Base-by-base conservation (phyloP, 2,888 invertebrate species). In the Boloria selene region DNA sequence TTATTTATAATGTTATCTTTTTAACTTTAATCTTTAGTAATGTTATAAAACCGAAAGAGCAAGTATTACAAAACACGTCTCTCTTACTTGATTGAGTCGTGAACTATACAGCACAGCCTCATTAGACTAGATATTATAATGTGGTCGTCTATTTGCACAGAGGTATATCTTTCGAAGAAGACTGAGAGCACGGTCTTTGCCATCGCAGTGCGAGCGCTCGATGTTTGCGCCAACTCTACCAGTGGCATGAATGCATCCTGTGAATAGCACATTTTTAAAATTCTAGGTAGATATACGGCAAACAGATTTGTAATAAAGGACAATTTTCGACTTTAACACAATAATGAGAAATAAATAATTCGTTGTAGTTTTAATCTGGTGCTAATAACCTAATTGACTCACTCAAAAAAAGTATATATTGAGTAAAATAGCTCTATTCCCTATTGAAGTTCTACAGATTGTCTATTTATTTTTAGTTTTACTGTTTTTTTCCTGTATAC, bases 241-340 rank as follows among this genome's bases (percentile, higher is more conserved):
- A 98, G 93, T 0, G 98, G 97, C 81, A 98, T 93, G 82, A 99
- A 98, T 76, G 98, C 96, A 69, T 98, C 97, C 96, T 97, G 82
- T 14, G 26, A 42, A 6, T 59, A 53, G 53, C 0, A 22, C 2
- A 7, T 0, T 47, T n/a, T 3, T 18, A 53, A 3, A 49, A 49
- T 14, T 14, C 7, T 38, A 38, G 1, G 2, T 38, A 7, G 31
- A 38, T 7, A 38, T 31, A 31, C 31, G 31, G 31, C 7, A 7
- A 31, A 31, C 3, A 47, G 5, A 47, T 16, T 47, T n/a, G 14
- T 13, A 16, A 52, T 6, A n/a, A 13, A 22, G 22, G 14, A 50
- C 5, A 18, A 1, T 38, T 38, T 38, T 50, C 3, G 13, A 17
- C 7, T 17, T 18, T 10, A 10, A 17, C 17, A 49, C 7, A 17